Evolutionary conservation across 1,140 invertebrate species (phyloP).

Genomic region (Anastatus disparis): DNA sequence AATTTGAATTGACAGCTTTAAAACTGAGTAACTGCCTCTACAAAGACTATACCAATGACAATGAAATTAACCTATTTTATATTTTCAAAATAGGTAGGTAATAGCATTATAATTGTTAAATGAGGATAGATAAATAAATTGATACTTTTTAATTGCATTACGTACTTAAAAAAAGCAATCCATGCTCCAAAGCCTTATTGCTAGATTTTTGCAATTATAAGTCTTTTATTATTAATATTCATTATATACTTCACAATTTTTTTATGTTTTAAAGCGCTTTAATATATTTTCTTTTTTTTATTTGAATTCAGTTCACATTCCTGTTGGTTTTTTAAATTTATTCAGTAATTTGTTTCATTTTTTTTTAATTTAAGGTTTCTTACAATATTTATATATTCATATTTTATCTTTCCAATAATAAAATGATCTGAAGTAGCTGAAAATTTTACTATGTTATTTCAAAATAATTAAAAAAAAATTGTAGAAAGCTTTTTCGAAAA

Average conservation of each 20-base stretch:
- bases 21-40: constrained; percentile 2
- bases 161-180: constrained; percentile 20
- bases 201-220: not conserved
- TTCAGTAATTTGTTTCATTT: not conserved
- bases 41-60: constrained; percentile 28
- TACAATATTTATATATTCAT: not conserved
- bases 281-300: not conserved
- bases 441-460: not conserved
- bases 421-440: too few species aligned
- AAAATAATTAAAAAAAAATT: not conserved
- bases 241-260: not conserved
- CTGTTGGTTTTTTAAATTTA: constrained; percentile 11
- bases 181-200: not conserved
- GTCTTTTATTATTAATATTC: not conserved
- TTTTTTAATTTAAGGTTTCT: not conserved
- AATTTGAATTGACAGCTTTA: not conserved
- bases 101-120: constrained; percentile 13
- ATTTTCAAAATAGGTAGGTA: constrained; percentile 18
- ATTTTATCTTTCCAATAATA: not conserved
- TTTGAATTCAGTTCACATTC: constrained; percentile 5
- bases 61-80: constrained; percentile 13
- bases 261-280: not conserved
- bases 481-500: not conserved
- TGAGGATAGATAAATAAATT: not conserved
- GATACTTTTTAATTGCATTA: not conserved